Conservation (phyloP, 2,888 invertebrate genomes). For the Drosophila anomalata region DNA sequence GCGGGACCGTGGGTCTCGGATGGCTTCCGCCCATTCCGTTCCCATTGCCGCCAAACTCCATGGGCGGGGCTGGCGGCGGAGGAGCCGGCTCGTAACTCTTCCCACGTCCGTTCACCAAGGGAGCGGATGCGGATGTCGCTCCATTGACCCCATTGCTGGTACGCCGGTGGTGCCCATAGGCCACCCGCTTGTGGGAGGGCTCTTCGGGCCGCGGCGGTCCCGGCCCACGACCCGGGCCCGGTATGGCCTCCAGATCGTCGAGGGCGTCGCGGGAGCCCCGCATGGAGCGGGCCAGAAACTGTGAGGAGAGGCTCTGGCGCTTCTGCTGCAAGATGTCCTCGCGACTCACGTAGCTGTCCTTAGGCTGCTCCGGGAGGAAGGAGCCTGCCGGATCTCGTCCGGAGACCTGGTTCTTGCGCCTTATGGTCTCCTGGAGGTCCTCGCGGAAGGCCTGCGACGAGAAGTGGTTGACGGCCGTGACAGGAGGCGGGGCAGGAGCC, state of each 20-base stretch:
- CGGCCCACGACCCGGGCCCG: conserved; percentile 68
- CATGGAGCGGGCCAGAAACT: conserved; percentile 79
- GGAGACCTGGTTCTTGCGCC: conserved; percentile 76
- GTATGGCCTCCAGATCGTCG: conserved; percentile 80
- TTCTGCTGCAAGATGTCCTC: conserved; percentile 83
- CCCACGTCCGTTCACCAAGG: conserved; percentile 57
- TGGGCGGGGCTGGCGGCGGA: conserved; percentile 20
- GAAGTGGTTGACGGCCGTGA: conserved; percentile 75
- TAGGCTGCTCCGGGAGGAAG: conserved; percentile 23
- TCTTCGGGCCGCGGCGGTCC: conserved; percentile 46
- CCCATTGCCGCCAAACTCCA: conserved; percentile 34
- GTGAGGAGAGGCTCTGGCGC: conserved; percentile 80
- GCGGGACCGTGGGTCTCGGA: conserved; percentile 87
- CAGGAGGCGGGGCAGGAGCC: conserved; percentile 5
- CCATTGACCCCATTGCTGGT: conserved; percentile 70
- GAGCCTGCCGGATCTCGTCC: conserved; percentile 23
- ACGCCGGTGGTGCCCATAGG: conserved; percentile 82
- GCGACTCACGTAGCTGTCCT: conserved; percentile 81
- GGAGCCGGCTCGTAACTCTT: conserved; percentile 63
- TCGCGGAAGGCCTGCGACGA: conserved; percentile 83
- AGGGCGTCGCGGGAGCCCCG: conserved; percentile 82
- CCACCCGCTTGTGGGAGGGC: conserved; percentile 57
- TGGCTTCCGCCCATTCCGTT: conserved; percentile 41
- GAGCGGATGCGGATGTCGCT: neutral
- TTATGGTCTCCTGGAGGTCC: conserved; percentile 83